Percentiles rank a stretch among this genome's conserved stretches.
phyloP scores from a whole-genome alignment of 2,797 vertebrate species.

The Eutrigla gurnardus region DNA sequence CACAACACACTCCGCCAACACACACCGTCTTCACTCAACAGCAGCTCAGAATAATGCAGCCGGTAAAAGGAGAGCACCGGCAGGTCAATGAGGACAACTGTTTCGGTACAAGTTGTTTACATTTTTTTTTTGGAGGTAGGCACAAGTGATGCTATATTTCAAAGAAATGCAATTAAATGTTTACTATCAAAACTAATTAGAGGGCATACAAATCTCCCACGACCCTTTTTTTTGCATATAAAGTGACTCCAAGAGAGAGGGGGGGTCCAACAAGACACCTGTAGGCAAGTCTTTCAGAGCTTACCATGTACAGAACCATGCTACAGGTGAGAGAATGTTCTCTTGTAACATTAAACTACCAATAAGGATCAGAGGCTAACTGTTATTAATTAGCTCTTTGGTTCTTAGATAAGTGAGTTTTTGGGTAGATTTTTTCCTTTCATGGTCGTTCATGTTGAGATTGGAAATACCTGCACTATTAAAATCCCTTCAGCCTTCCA shows the following conservation, averaged over 20 bases:
- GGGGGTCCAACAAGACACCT: neutral
- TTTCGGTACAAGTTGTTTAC: neutral
- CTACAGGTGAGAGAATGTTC: no score
- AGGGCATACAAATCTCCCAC: constrained; percentile 1
- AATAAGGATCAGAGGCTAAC: neutral
- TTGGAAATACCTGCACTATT: neutral
- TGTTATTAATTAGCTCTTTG: neutral
- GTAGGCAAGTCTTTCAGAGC: neutral
- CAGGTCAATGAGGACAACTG: constrained; percentile 1
- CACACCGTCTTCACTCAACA: neutral
- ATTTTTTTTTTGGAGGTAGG: neutral
- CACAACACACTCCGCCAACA: neutral
- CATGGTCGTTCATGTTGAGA: neutral
- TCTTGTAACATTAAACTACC: neutral
- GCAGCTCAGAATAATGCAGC: constrained; percentile 21
- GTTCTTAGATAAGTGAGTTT: neutral
- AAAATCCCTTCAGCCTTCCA: constrained; percentile 5
- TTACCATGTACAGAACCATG: neutral
- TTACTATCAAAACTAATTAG: neutral
- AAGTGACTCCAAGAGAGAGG: neutral
- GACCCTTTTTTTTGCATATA: neutral
- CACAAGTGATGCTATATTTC: constrained; percentile 1
- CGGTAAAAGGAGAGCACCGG: neutral
- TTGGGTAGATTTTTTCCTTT: neutral
- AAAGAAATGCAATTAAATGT: neutral